Evolutionary conservation across 2,797 vertebrate genomes (phyloP).

Genomic region (Gallinago solitaria): DNA sequence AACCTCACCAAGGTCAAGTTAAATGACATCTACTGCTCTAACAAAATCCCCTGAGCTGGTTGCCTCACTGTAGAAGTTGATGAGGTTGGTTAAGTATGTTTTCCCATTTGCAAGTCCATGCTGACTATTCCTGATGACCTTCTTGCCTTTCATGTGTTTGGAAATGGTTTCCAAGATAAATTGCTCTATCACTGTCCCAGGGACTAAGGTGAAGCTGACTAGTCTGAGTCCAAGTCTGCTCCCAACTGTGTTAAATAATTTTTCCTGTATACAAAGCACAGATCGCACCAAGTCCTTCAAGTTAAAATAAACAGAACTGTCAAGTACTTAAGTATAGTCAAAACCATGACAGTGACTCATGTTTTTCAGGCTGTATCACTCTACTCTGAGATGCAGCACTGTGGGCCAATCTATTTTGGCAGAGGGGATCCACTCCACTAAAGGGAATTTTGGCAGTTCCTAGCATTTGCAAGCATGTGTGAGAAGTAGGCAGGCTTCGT

Average conservation of each 20-base stretch:
- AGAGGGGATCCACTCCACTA: background rate
- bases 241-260: background rate
- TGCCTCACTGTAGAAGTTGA: background rate
- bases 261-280: background rate
- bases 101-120: background rate
- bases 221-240: background rate
- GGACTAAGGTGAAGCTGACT: background rate
- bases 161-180: background rate
- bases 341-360: background rate
- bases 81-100: background rate
- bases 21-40: background rate
- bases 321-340: background rate
- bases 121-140: background rate
- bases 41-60: background rate
- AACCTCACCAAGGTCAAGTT: background rate
- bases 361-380: background rate
- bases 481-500: background rate
- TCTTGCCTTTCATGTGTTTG: background rate
- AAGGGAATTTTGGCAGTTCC: background rate
- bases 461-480: background rate
- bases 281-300: background rate
- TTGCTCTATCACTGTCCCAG: background rate
- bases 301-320: background rate
- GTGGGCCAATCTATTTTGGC: background rate
- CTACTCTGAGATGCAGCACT: background rate